Evolutionary conservation across 2,797 vertebrate species (phyloP), one percentile per base, ranked within the genome.

Genomic region (Sebastes paucispinis): DNA sequence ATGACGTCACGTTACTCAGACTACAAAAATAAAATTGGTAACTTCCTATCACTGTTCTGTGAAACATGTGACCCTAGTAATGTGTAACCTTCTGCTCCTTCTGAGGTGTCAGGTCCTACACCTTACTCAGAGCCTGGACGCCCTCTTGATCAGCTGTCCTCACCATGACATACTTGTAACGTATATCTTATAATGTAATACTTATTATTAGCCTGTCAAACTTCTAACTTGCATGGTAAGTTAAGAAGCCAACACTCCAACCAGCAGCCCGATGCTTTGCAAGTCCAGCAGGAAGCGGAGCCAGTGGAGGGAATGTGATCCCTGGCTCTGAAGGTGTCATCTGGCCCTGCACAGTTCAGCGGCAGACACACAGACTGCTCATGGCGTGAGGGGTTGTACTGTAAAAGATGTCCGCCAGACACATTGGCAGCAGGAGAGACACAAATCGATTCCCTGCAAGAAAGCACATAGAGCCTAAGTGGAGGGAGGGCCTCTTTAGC

Each of bases 381-480:
- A 55, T 80, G 78, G 88, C 69, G 82, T 86, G 80, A 85, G 85
- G 47, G 83, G 82, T 91, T 90, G 92, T 91, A 82, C 85, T 88
- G 86, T 88, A 90, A 94, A 94, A 94, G 89, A 93, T 91, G 91
- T 94, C 90, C 93, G 90, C 89, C 90, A 92, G 94, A 94, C 94
- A 94, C 90, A 89, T 94, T 94, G 94, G 91, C 92, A 94, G 89
- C 93, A 92, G 83, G 84, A 94, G 93, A 91, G 92, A 90, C 90
- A 86, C 88, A 90, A 88, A 91, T 95, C 92, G 90, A 95, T 95
- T 94, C 87, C 83, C 82, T 92, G 87, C 78, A 84, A 92, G 90
- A 87, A 91, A 90, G 87, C 91, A 85, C 75, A 79, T 87, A 82
- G 87, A 86, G 87, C 89, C 91, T 89, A 87, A 89, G 90, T 87